A percentile compares a stretch with the other conserved stretches of the same genome.
Evolutionary conservation across 2,113 vertebrate genomes (phyloP).

Genomic region (Psittacula cyanocephala): DNA sequence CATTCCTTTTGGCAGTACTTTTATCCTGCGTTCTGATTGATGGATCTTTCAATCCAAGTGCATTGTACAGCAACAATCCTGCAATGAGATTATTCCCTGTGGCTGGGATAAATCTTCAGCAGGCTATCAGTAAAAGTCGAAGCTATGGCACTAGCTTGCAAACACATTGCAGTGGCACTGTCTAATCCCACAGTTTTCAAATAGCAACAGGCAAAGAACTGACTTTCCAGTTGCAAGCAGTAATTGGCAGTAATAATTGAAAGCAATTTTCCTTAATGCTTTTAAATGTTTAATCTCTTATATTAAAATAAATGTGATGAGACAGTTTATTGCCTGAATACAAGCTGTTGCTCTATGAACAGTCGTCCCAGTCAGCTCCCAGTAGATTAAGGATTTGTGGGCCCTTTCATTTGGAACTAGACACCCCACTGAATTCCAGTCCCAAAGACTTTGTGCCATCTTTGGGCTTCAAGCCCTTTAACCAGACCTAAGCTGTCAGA

Average conservation of each 20-base stretch:
- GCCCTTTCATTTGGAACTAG: slow-evolving; percentile 44
- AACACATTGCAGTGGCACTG: background rate
- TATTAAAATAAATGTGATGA: background rate
- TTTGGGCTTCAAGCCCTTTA: slow-evolving; percentile 27
- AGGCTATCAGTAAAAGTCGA: background rate
- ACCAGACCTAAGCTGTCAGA: background rate
- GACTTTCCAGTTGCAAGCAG: background rate
- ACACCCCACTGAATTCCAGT: background rate
- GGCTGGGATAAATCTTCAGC: background rate
- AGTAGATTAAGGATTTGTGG: slow-evolving; percentile 49
- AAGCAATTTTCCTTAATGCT: slow-evolving; percentile 5
- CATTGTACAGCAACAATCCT: background rate
- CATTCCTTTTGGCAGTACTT: background rate
- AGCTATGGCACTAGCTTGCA: background rate
- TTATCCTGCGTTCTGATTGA: background rate
- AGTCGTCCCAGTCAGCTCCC: slow-evolving; percentile 24
- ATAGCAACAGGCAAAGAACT: background rate
- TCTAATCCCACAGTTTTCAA: background rate
- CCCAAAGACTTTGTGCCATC: slow-evolving; percentile 37
- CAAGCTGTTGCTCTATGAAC: slow-evolving; percentile 17
- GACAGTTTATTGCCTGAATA: background rate
- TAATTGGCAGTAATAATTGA: background rate
- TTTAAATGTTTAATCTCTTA: background rate
- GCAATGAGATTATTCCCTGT: background rate
- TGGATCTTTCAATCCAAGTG: background rate